A percentile compares a stretch with the other conserved stretches of the same genome.
phyloP scores from a whole-genome alignment of 64 coral and sea anemone genomes.

The Anthopleura sola region DNA sequence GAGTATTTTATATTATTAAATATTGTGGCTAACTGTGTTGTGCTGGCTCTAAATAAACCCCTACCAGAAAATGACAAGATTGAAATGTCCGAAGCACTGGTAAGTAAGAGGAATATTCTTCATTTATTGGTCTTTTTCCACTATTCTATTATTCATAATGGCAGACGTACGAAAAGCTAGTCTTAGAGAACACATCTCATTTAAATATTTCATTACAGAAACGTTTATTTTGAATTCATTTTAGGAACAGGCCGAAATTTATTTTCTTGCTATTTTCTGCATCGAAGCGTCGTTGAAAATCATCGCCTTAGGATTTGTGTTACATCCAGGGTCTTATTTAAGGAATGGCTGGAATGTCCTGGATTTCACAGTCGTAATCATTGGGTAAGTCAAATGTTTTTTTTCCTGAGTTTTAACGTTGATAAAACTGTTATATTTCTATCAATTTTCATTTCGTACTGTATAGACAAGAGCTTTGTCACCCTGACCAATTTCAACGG shows the following conservation, averaged over 20 bases:
- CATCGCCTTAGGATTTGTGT: constrained; percentile 82
- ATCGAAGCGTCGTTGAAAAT: constrained; percentile 95
- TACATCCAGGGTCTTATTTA: constrained; percentile 92
- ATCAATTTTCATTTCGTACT: too few species aligned
- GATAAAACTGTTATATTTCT: too few species aligned
- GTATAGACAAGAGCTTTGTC: too few species aligned
- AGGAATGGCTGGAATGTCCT: constrained; percentile 96
- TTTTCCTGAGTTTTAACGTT: too few species aligned
- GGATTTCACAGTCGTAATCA: constrained; percentile 84
- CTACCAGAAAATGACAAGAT: constrained; percentile 78
- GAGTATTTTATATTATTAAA: constrained; percentile 93
- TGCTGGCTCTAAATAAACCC: constrained; percentile 80
- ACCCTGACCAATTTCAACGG: not conserved
- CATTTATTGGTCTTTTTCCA: not conserved
- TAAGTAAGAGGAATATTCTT: constrained; percentile 16
- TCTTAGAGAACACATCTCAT: not conserved
- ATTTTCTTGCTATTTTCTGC: constrained; percentile 90
- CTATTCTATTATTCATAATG: not conserved
- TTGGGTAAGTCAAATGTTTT: constrained; percentile 57
- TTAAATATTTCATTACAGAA: not conserved
- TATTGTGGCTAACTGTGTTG: constrained; percentile 92
- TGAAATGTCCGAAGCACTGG: constrained; percentile 64
- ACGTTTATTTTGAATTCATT: constrained; percentile 15
- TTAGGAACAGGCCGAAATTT: constrained; percentile 74
- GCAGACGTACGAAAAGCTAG: not conserved